Base-by-base conservation (phyloP, 2,888 invertebrate species). In the Hypomecis punctinalis region DNA sequence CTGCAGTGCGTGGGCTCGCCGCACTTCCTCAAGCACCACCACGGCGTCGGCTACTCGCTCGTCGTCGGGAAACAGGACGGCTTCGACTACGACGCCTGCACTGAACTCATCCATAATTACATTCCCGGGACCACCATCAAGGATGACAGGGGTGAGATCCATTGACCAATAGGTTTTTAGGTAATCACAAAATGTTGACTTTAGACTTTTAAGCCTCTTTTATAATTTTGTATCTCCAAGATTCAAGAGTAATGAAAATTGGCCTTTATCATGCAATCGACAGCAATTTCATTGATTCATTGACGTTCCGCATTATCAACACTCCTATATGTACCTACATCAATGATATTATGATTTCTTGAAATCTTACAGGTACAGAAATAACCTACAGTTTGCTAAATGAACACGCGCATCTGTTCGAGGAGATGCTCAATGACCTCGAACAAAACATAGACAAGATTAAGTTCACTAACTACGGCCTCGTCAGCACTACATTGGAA, bases 401-500 rank as follows among this genome's bases (percentile, higher is more conserved):
- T 74, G 93, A 94, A 8, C 93, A 94, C 61, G 94, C 95, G 0
- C 80, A 91, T 46, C 77, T 89, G 8, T 97, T 97, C 81, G 95
- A 96, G 77, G 83, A 89, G 8, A 94, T 97, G 94, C 93, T 97
- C 61, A 87, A 88, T 13, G 94, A 95, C 54, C 86, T 97, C 40
- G 97, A 97, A 81, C 80, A 82, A 0, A 91, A 94, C 35, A 93
- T 94, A 7, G 80, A 86, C 0, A 82, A 83, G 0, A 90, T 97
- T 13, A 94, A 95, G 11, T 94, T 97, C 56, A 94, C 94, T 66
- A 96, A 97, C 79, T 98, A 96, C 82, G 98, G 98, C 5, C 95
- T 97, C 23, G 95, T 97, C 6, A 95, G 97, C 10, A 97, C 98
- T 1, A 97, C 97, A 0, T 93, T 98, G 88, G 98, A 98, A 89